A percentile compares a stretch with the other conserved stretches of the same genome.
These are phyloP conservation scores for Patella pellucida DNA, from an alignment of 2,888 invertebrate species.

Conservation along the genomic window DNA sequence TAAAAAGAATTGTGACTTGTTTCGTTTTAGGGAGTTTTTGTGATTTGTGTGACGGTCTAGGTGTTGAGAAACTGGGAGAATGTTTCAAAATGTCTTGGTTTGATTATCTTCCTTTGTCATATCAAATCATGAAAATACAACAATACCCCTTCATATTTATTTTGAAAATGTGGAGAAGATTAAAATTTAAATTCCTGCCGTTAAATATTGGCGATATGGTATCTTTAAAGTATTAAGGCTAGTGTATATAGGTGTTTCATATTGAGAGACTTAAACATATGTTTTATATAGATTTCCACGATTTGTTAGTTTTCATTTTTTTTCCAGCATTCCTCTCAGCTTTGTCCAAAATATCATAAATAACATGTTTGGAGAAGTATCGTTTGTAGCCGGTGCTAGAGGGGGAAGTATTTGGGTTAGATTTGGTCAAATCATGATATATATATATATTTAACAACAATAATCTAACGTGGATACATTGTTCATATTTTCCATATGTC, in stretches of 20 bases:
- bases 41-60: too few species aligned
- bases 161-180: background rate
- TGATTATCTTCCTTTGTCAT: too few species aligned
- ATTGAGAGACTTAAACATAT: too few species aligned
- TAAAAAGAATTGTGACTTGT: too few species aligned
- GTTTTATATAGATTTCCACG: background rate
- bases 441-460: background rate
- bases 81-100: too few species aligned
- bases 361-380: background rate
- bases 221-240: too few species aligned
- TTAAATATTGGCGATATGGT: too few species aligned
- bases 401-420: conserved; percentile 1
- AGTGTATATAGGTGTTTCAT: too few species aligned
- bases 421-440: background rate
- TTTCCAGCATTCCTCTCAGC: background rate
- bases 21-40: too few species aligned
- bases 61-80: too few species aligned
- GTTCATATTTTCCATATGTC: conserved; percentile 3
- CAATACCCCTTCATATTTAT: background rate
- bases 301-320: conserved; percentile 3
- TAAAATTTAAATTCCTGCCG: background rate
- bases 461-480: background rate
- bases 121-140: too few species aligned
- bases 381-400: background rate
- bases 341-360: conserved; percentile 3